Evolutionary conservation across 2,113 vertebrate genomes (phyloP).

Genomic region (Spheniscus mendiculus): DNA sequence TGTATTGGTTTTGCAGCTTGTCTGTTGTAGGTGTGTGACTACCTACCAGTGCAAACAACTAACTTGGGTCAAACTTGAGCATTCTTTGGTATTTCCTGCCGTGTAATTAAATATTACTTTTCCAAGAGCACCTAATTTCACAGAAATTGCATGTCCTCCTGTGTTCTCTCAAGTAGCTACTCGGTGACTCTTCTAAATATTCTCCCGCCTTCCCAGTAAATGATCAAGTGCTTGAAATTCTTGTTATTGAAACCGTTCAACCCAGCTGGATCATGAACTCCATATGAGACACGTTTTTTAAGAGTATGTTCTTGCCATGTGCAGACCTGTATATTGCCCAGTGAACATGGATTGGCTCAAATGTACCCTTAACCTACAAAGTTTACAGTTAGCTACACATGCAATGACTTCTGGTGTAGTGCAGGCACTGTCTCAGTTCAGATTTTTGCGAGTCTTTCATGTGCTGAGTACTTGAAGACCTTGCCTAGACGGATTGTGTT

Average conservation of each 20-base stretch:
- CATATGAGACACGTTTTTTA: not conserved
- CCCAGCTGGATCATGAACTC: not conserved
- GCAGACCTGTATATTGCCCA: not conserved
- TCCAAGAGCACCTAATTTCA: constrained; percentile 9
- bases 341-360: not conserved
- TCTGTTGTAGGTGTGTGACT: constrained; percentile 18
- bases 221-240: not conserved
- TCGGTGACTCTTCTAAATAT: constrained; percentile 5
- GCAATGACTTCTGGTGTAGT: not conserved
- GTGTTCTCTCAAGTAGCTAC: constrained; percentile 1
- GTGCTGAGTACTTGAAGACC: constrained; percentile 12
- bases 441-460: not conserved
- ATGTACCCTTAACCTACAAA: not conserved
- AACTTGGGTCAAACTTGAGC: constrained; percentile 33
- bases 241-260: not conserved
- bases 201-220: not conserved
- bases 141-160: constrained; percentile 12
- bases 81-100: constrained; percentile 17
- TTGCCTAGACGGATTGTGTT: not conserved
- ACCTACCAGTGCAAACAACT: not conserved
- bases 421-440: not conserved
- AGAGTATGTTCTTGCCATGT: not conserved
- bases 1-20: constrained; percentile 46
- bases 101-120: constrained; percentile 15
- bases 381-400: not conserved